These are phyloP conservation scores for Damaliscus lunatus DNA, from an alignment of 2,113 vertebrate species.

Conservation along the genomic window DNA sequence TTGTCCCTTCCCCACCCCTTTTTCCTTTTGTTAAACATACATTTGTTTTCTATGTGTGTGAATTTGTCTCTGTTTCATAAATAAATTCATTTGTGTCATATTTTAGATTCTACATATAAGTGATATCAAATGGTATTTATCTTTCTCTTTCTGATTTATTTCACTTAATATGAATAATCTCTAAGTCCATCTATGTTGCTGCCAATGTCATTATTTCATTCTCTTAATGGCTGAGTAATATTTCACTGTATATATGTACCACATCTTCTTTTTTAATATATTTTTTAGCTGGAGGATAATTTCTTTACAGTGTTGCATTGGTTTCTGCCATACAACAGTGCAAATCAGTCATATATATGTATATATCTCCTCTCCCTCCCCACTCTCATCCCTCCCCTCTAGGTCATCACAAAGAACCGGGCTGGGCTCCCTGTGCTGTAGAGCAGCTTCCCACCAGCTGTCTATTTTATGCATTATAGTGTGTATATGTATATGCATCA, in stretches of 20 bases:
- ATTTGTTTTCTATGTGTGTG: background rate
- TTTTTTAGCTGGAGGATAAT: background rate
- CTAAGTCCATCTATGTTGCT: background rate
- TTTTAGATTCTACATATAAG: background rate
- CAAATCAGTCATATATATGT: background rate
- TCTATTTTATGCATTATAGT: background rate
- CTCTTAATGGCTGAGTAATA: background rate
- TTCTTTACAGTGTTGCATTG: background rate
- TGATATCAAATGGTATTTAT: background rate
- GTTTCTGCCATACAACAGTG: background rate
- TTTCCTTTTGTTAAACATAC: background rate
- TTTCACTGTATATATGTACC: background rate
- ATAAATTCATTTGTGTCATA: background rate
- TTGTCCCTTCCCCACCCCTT: background rate
- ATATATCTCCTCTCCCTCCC: background rate
- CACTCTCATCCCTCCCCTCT: background rate
- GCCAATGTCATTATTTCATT: background rate
- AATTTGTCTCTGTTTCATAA: background rate
- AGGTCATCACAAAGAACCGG: background rate
- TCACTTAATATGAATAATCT: background rate
- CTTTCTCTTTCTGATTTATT: background rate
- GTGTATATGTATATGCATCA: background rate
- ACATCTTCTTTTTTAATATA: background rate
- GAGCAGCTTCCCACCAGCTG: background rate
- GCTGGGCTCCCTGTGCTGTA: background rate